Conservation (phyloP, 2,113 vertebrate species). For the Leptobrachium ailaonicum region DNA sequence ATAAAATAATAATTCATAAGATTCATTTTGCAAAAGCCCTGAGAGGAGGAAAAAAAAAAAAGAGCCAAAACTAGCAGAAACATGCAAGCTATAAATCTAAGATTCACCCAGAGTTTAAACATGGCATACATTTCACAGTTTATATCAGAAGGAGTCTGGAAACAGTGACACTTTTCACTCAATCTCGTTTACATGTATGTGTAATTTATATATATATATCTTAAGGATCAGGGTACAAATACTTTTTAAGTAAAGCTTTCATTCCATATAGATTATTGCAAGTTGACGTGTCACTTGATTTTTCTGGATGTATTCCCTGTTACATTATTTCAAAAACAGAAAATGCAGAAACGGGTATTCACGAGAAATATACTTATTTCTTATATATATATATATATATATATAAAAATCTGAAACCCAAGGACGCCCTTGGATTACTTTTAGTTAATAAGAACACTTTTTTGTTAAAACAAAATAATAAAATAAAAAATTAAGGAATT, state of each 20-base stretch:
- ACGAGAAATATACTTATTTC: slow-evolving; percentile 64
- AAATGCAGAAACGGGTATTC: slow-evolving; percentile 74
- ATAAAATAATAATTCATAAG: slow-evolving; percentile 68
- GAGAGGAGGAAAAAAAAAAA: slow-evolving; percentile 79
- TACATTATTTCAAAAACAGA: slow-evolving; percentile 54
- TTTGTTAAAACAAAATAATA: slow-evolving; percentile 27
- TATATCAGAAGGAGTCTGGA: slow-evolving; percentile 70
- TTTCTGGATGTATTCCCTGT: slow-evolving; percentile 63
- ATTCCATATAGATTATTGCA: slow-evolving; percentile 88
- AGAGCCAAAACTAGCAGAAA: slow-evolving; percentile 83
- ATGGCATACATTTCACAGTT: slow-evolving; percentile 95
- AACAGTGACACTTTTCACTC: slow-evolving; percentile 68
- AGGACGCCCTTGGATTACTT: slow-evolving; percentile 58
- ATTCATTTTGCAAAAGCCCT: slow-evolving; percentile 88
- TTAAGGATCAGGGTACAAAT: slow-evolving; percentile 74
- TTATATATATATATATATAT: neutral
- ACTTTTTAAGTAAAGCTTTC: slow-evolving; percentile 91
- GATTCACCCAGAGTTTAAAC: slow-evolving; percentile 93
- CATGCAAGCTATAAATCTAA: slow-evolving; percentile 90
- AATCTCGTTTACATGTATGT: no score
- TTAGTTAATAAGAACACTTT: slow-evolving; percentile 57
- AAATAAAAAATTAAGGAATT: slow-evolving; percentile 43
- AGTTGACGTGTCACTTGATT: slow-evolving; percentile 65
- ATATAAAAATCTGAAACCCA: slow-evolving; percentile 61
- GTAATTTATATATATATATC: slow-evolving; percentile 53